Conservation (phyloP, 2,888 invertebrate genomes). For the Ophion slaviceki region DNA sequence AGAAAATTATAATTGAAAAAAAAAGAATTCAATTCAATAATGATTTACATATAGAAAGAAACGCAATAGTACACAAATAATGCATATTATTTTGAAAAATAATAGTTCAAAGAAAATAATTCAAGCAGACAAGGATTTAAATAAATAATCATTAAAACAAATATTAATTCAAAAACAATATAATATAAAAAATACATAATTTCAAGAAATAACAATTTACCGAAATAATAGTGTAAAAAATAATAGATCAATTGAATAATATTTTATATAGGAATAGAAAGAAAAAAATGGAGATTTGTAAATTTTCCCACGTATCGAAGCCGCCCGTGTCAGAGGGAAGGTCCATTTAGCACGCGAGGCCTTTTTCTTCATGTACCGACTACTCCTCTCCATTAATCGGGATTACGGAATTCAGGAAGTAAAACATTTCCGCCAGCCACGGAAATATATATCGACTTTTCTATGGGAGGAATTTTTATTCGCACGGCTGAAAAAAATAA, state of each 20-base stretch:
- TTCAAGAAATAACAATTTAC: too few species aligned
- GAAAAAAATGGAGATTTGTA: slow-evolving; percentile 28
- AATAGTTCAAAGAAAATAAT: too few species aligned
- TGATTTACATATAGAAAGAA: not conserved
- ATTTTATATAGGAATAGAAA: slow-evolving; percentile 13
- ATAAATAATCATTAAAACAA: too few species aligned
- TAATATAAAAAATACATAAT: too few species aligned
- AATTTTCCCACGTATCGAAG: slow-evolving; percentile 61
- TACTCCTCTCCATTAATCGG: slow-evolving; percentile 34
- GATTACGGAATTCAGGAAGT: slow-evolving; percentile 58
- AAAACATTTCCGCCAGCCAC: slow-evolving; percentile 21
- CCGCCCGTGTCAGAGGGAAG: slow-evolving; percentile 42
- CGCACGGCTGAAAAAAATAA: slow-evolving; percentile 1
- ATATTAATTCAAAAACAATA: too few species aligned
- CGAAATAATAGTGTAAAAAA: too few species aligned
- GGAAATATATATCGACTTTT: slow-evolving; percentile 3
- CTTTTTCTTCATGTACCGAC: slow-evolving; percentile 23
- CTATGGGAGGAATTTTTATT: not conserved
- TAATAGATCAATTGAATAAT: not conserved
- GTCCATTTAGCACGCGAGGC: slow-evolving; percentile 45
- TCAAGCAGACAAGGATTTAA: too few species aligned
- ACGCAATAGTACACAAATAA: too few species aligned
- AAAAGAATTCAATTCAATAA: not conserved
- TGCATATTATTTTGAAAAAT: too few species aligned
- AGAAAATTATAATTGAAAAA: not conserved